These are phyloP conservation scores for Petrocephalus zakoni DNA, from an alignment of 2,113 vertebrate genomes.

Conservation along the genomic window DNA sequence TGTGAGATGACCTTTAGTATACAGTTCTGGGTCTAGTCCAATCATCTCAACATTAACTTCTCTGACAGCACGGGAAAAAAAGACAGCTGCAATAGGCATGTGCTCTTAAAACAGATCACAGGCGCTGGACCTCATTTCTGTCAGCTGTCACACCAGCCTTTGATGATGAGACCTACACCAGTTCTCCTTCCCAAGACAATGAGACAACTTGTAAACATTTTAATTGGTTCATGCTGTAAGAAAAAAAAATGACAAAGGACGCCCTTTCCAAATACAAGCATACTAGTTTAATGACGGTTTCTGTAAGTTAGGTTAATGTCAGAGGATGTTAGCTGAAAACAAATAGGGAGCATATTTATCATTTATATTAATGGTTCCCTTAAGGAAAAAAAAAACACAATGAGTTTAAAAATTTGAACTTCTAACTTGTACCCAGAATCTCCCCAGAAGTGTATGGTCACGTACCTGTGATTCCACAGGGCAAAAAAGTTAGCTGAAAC, in stretches of 20 bases:
- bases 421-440: background rate
- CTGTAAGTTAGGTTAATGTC: background rate
- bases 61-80: background rate
- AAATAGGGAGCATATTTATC: background rate
- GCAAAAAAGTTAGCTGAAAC: background rate
- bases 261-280: too few relatives aligned
- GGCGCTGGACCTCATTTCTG: background rate
- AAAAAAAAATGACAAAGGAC: background rate
- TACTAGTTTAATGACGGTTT: background rate
- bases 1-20: slow-evolving; percentile 14
- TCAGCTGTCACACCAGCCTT: background rate
- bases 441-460: background rate
- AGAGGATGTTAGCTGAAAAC: background rate
- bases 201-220: background rate
- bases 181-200: background rate
- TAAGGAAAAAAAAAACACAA: background rate
- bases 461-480: background rate
- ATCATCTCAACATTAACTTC: background rate
- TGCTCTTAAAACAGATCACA: background rate
- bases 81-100: background rate
- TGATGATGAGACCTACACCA: background rate
- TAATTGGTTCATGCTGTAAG: background rate
- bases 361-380: background rate
- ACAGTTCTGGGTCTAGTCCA: slow-evolving; percentile 2
- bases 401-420: background rate